Conservation (phyloP, 2,113 vertebrate species). For the Elachura formosa region DNA sequence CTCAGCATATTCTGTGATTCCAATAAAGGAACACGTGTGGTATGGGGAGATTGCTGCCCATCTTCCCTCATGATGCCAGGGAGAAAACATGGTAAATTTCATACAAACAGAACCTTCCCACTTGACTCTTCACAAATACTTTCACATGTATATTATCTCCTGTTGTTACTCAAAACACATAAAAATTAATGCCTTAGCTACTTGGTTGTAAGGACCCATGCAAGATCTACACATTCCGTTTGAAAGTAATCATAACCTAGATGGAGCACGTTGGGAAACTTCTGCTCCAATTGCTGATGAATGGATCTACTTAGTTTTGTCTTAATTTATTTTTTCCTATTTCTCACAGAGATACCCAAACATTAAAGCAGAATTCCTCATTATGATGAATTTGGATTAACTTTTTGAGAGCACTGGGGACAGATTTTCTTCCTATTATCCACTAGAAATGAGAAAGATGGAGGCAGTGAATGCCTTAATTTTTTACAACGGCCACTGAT, state of each 20-base stretch:
- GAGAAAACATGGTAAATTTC: background rate
- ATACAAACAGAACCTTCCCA: background rate
- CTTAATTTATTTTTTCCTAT: background rate
- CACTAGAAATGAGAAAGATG: background rate
- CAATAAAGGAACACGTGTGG: background rate
- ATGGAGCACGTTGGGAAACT: fast-evolving
- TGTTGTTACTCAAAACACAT: background rate
- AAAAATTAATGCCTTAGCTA: background rate
- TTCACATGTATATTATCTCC: background rate
- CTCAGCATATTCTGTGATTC: background rate
- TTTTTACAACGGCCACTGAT: background rate
- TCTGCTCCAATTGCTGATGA: background rate
- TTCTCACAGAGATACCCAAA: background rate
- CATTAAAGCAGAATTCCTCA: background rate
- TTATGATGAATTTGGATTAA: background rate
- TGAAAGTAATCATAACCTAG: background rate
- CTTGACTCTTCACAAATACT: background rate
- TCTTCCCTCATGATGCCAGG: background rate
- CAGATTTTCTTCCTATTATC: background rate
- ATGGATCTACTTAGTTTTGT: background rate
- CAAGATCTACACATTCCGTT: background rate
- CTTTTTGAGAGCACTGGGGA: background rate
- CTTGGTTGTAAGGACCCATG: background rate
- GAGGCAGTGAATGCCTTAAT: background rate
- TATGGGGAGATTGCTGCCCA: background rate